Conservation (phyloP, 2,888 invertebrate species). For the Biston betularia region DNA sequence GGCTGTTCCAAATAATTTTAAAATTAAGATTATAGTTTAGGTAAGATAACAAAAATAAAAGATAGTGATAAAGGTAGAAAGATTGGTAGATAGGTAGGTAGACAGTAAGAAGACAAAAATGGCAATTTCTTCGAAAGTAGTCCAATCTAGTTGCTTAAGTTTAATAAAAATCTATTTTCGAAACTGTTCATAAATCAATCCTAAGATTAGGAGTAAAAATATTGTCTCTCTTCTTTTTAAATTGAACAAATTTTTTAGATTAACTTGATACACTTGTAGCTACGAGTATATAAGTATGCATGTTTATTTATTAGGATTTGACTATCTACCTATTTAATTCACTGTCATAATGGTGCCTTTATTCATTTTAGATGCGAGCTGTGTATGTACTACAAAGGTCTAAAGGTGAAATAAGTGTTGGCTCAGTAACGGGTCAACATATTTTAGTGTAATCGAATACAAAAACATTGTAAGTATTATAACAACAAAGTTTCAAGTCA, state of each 20-base stretch:
- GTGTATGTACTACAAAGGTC: too few species aligned
- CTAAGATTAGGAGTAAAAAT: constrained; percentile 22
- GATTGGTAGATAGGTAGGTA: neutral
- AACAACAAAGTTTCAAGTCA: too few species aligned
- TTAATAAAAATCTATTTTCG: constrained; percentile 23
- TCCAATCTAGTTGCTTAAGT: constrained; percentile 30
- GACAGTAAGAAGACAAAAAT: constrained; percentile 3
- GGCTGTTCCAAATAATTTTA: too few species aligned
- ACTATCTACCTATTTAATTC: constrained; percentile 5
- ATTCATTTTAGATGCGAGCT: too few species aligned
- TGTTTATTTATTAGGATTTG: constrained; percentile 2
- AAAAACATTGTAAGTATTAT: too few species aligned
- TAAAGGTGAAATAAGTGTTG: too few species aligned
- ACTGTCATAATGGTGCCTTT: neutral
- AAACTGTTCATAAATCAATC: constrained; percentile 24
- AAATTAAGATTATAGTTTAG: too few species aligned
- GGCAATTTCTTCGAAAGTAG: constrained; percentile 30
- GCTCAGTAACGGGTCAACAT: too few species aligned
- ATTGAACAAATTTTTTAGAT: constrained; percentile 23
- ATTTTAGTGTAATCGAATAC: too few species aligned
- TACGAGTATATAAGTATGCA: neutral
- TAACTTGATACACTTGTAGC: constrained; percentile 8
- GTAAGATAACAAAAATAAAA: too few species aligned
- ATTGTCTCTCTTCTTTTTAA: constrained; percentile 14
- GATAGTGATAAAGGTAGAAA: neutral